Percentiles rank a stretch among this genome's conserved stretches.
phyloP scores from a whole-genome alignment of 2,797 vertebrate genomes.

The Arnoldichthys spilopterus region DNA sequence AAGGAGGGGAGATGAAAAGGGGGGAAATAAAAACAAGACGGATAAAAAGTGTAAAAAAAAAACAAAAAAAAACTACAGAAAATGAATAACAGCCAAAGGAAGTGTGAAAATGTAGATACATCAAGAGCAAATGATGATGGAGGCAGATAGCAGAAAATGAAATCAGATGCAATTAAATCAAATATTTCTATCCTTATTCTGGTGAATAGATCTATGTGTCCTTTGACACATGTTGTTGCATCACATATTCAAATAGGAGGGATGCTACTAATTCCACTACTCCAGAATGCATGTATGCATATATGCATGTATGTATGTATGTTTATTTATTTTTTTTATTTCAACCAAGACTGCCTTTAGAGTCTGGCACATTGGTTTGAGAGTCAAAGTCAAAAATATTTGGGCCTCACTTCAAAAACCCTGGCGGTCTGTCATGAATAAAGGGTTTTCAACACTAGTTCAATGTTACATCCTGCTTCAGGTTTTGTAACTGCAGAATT shows the following conservation, averaged over 20 bases:
- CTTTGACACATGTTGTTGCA: conserved; percentile 17
- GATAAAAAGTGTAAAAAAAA: neutral
- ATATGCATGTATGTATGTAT: too few relatives aligned
- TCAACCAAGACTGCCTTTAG: too few relatives aligned
- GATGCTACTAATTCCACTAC: neutral
- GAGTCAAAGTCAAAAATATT: too few relatives aligned
- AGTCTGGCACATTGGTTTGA: too few relatives aligned
- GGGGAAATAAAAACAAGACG: neutral
- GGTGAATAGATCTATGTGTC: conserved; percentile 19
- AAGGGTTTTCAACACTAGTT: too few relatives aligned
- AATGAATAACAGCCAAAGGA: conserved; percentile 29
- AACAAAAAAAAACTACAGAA: neutral
- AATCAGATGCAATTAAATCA: conserved; percentile 39
- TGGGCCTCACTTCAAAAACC: too few relatives aligned
- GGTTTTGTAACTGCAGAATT: too few relatives aligned
- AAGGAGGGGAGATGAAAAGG: neutral
- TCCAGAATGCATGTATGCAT: too few relatives aligned
- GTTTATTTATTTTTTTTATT: too few relatives aligned
- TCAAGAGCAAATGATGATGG: conserved; percentile 41
- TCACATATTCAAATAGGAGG: conserved; percentile 29
- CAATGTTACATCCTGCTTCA: too few relatives aligned
- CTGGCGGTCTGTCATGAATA: too few relatives aligned
- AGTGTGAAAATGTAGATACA: conserved; percentile 25
- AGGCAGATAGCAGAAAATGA: conserved; percentile 29
- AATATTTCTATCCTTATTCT: conserved; percentile 28